phyloP scores from a whole-genome alignment of 2,888 invertebrate genomes.

The Tridacna crocea region DNA sequence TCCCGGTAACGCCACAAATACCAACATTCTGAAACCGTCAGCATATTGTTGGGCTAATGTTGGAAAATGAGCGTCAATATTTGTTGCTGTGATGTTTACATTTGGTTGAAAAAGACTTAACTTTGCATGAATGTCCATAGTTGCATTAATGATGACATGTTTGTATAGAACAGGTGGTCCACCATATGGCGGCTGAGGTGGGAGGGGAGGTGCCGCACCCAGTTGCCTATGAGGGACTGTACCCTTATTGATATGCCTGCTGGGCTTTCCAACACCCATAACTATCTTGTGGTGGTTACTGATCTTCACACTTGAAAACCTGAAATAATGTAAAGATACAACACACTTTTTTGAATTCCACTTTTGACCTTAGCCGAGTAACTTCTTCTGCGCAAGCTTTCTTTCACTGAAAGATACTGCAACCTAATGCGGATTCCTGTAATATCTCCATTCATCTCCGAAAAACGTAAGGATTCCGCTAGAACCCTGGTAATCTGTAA shows the following conservation, averaged over 20 bases:
- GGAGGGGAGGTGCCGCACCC: conserved; percentile 25
- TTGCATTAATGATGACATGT: conserved; percentile 65
- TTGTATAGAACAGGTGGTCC: conserved; percentile 67
- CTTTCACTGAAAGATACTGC: too few relatives aligned
- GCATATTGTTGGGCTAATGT: conserved; percentile 45
- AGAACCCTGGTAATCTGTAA: too few relatives aligned
- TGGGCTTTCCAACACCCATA: conserved; percentile 17
- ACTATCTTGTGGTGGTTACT: neutral
- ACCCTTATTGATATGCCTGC: neutral
- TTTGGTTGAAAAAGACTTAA: conserved; percentile 45
- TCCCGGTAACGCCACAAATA: conserved; percentile 52
- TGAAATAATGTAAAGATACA: neutral
- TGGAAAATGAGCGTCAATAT: conserved; percentile 50
- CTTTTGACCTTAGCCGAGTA: too few relatives aligned
- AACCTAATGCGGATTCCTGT: too few relatives aligned
- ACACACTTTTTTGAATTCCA: neutral
- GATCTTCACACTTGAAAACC: neutral
- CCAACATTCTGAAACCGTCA: conserved; percentile 53
- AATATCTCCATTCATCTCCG: too few relatives aligned
- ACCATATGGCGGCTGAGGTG: conserved; percentile 67
- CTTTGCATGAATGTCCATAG: conserved; percentile 45
- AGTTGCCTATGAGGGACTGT: neutral
- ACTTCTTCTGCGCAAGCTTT: too few relatives aligned
- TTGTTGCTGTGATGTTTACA: conserved; percentile 36
- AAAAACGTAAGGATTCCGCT: too few relatives aligned